These are phyloP conservation scores for Drosophila subpulchrella DNA, from an alignment of 1,140 invertebrate species.

Conservation along the genomic window DNA sequence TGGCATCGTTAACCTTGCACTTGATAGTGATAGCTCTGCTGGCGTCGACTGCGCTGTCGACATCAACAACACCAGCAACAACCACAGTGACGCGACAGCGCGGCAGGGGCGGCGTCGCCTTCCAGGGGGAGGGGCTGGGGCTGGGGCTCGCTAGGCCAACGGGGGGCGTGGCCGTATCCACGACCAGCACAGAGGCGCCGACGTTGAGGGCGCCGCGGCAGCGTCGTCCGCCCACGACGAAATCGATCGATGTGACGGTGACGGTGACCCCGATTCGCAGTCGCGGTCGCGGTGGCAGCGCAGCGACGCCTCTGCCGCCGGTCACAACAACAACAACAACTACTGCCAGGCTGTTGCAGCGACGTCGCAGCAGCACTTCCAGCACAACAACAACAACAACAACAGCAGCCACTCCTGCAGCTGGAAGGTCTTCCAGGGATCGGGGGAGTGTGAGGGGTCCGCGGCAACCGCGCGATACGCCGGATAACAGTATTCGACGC, in stretches of 20 bases:
- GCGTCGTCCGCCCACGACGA: conserved; percentile 65
- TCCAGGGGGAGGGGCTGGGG: neutral
- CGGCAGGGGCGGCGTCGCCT: conserved; percentile 24
- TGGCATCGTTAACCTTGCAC: conserved; percentile 84
- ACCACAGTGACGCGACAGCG: conserved; percentile 40
- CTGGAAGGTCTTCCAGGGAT: conserved; percentile 16
- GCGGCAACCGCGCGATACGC: conserved; percentile 63
- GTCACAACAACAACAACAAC: conserved; percentile 1
- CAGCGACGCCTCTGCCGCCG: conserved; percentile 24
- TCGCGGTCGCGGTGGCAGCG: conserved; percentile 31
- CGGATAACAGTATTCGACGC: conserved; percentile 20
- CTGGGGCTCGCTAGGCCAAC: neutral
- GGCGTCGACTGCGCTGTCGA: conserved; percentile 44
- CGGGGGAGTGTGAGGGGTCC: conserved; percentile 49
- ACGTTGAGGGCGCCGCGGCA: conserved; percentile 72
- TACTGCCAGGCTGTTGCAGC: conserved; percentile 3
- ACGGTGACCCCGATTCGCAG: conserved; percentile 20
- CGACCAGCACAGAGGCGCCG: conserved; percentile 67
- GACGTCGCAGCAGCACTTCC: conserved; percentile 31
- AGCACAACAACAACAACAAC: conserved; percentile 41
- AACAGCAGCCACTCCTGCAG: conserved; percentile 19
- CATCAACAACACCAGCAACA: conserved; percentile 13
- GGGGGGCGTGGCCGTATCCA: conserved; percentile 33
- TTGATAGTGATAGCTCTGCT: conserved; percentile 77
- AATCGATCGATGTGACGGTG: conserved; percentile 46